A percentile compares a stretch with the other conserved stretches of the same genome.
phyloP scores from a whole-genome alignment of 2,797 vertebrate species.

The Acanthiza pusilla region DNA sequence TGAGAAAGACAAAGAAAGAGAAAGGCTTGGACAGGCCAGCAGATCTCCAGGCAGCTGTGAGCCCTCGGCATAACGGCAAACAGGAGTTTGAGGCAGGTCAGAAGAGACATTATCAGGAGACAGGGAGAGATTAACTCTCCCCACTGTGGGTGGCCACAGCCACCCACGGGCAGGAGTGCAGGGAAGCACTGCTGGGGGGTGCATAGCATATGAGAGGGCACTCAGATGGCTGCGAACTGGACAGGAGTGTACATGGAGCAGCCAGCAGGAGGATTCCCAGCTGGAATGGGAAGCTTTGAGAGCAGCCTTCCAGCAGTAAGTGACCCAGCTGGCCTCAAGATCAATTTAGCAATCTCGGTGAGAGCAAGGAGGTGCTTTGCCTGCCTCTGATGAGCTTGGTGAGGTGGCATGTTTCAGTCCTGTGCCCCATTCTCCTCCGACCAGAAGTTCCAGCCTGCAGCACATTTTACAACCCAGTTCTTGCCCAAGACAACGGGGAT shows the following conservation, averaged over 20 bases:
- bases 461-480: background rate
- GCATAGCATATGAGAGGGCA: accelerated
- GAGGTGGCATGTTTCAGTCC: background rate
- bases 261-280: background rate
- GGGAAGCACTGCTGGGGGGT: background rate
- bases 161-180: accelerated
- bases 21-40: background rate
- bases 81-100: background rate
- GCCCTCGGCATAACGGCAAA: accelerated
- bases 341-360: background rate
- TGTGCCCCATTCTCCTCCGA: background rate
- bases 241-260: accelerated
- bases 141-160: background rate
- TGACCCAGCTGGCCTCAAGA: background rate
- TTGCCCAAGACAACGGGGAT: background rate
- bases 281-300: background rate
- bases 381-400: background rate
- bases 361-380: background rate
- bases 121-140: background rate
- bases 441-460: background rate
- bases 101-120: background rate
- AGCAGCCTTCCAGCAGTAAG: background rate
- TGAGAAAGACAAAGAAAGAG: background rate
- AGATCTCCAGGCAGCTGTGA: background rate
- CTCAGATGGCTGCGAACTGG: background rate